Percentiles rank a stretch among this genome's conserved stretches.
Evolutionary conservation across 2,113 vertebrate species (phyloP).

Genomic region (Macaca mulatta): DNA sequence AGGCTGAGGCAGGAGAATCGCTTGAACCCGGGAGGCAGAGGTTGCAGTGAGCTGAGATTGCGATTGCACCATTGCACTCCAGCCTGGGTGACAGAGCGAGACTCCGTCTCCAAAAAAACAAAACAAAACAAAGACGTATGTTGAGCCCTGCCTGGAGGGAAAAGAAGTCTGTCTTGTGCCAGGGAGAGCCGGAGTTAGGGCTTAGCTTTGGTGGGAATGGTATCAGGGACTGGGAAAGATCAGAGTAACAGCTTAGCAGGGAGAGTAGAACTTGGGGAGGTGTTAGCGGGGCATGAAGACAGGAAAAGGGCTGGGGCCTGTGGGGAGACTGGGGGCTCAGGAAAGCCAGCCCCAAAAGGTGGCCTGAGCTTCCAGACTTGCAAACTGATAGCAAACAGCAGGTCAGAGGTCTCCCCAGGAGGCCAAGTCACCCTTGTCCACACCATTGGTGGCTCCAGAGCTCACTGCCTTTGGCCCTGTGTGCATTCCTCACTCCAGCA

Average conservation of each 20-base stretch:
- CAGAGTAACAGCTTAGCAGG: background rate
- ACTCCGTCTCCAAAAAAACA: too few species aligned
- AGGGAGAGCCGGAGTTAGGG: background rate
- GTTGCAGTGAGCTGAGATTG: too few species aligned
- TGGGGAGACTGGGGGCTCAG: background rate
- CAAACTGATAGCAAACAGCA: background rate
- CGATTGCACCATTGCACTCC: too few species aligned
- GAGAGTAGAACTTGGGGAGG: accelerated
- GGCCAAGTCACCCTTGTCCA: accelerated
- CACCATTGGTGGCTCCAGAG: accelerated
- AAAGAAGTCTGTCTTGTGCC: background rate
- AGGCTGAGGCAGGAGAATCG: too few species aligned
- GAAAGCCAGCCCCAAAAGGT: background rate
- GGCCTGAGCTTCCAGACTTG: background rate
- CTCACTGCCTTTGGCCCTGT: accelerated
- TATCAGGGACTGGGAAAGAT: background rate
- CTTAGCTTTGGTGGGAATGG: background rate
- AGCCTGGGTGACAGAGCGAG: too few species aligned
- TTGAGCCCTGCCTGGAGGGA: background rate
- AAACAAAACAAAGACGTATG: background rate
- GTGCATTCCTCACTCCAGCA: accelerated
- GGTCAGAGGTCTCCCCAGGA: background rate
- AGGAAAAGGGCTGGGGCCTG: background rate
- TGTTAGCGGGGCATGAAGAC: background rate
- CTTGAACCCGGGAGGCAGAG: too few species aligned